Base-by-base conservation (phyloP, 2,888 invertebrate genomes). In the Coenonympha arcania region DNA sequence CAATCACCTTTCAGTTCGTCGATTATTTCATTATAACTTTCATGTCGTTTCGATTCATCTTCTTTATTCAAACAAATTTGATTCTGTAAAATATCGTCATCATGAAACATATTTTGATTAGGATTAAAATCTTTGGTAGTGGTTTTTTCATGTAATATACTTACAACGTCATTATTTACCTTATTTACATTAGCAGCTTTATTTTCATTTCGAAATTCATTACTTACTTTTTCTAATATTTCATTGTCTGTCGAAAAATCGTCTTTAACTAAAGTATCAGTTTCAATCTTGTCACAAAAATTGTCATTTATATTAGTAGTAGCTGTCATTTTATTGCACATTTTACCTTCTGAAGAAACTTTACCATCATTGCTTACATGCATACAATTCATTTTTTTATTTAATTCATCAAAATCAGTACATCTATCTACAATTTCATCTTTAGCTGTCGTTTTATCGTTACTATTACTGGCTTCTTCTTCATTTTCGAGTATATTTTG, bases 61-160 rank as follows among this genome's bases (percentile, higher is more conserved):
- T 13, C 22, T 24, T 46, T 54, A 49, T 57, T 52, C 51, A 34
- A 42, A 33, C 50, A 8, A 13, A 11, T 39, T 28, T 40, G 49
- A 57, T 24, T 39, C 15, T 20, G 13, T 6, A 33, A 5, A 33
- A 4, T 3, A 9, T 15, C n/a, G n/a, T n/a, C 8, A 9, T 9
- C 15, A 31, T 4, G 15, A 8, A 16, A 16, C 3, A 16, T 33
- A 33, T 33, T 33, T 33, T 1, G n/a, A 6, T 46, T 34, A 33
- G 13, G 33, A 33, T 39, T 40, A 24, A 34, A 42, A 22, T 40
- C 26, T 36, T 33, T 49, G 22, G 15, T 46, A 16, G 18, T 16
- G 33, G 24, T 26, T 33, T 45, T 5, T 22, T 39, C 15, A 39
- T 24, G 22, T 22, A 48, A 22, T 19, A 46, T 1, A 69, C 65